A percentile compares a stretch with the other conserved stretches of the same genome.
Conservation (phyloP, 2,797 vertebrate species). For the Nothura maculosa region DNA sequence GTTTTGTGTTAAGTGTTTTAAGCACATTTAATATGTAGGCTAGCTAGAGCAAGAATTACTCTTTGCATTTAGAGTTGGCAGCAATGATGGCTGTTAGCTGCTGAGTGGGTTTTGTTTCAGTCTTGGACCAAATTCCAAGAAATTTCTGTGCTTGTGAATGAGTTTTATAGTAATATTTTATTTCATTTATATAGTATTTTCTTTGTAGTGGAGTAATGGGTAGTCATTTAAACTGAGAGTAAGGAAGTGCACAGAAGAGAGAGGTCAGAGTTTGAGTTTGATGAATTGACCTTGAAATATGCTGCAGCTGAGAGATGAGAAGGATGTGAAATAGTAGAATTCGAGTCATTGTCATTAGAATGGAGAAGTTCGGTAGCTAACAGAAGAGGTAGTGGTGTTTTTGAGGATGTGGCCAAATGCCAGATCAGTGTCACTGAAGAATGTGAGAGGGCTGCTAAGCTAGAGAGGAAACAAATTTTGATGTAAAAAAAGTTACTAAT, state of each 20-base stretch:
- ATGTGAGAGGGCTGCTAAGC: conserved; percentile 18
- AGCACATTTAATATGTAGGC: background rate
- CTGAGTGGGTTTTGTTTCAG: background rate
- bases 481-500: background rate
- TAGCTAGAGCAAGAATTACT: background rate
- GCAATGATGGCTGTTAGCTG: background rate
- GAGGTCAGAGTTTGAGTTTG: conserved; percentile 11
- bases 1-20: background rate
- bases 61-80: background rate
- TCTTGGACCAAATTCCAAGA: background rate
- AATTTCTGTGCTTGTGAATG: background rate
- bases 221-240: conserved; percentile 26
- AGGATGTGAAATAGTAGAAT: conserved; percentile 59
- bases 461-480: background rate
- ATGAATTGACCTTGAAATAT: conserved; percentile 39
- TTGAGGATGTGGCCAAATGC: conserved; percentile 52
- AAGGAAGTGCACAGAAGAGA: background rate
- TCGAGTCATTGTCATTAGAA: conserved; percentile 16
- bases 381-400: conserved; percentile 54
- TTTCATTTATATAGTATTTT: background rate
- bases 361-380: conserved; percentile 32
- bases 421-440: conserved; percentile 19
- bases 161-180: background rate
- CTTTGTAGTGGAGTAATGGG: background rate
- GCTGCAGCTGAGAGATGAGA: conserved; percentile 9